These are phyloP conservation scores for Geophilus truncorum DNA, from an alignment of 2,888 invertebrate species.

Conservation along the genomic window DNA sequence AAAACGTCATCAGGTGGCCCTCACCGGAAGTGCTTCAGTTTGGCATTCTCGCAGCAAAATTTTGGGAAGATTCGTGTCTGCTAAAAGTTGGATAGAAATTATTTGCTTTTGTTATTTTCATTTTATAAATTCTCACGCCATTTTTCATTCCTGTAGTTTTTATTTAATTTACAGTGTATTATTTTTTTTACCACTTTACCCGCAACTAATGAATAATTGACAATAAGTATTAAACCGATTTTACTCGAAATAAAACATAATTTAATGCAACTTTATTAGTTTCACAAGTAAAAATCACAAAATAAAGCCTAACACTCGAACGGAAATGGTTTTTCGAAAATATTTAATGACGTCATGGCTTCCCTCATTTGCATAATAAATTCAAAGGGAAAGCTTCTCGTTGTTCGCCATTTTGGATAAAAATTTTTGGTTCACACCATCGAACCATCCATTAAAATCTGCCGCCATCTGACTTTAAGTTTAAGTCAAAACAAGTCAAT, in stretches of 20 bases:
- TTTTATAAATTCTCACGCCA: not conserved
- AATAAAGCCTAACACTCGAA: not conserved
- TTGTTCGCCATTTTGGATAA: constrained; percentile 38
- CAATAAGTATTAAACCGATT: not conserved
- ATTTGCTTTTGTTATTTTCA: not conserved
- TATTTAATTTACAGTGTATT: not conserved
- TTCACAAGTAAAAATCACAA: not conserved
- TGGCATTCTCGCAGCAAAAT: not conserved
- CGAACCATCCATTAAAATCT: constrained; percentile 37
- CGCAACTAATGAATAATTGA: not conserved
- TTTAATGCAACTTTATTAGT: not conserved
- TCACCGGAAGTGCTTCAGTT: not conserved
- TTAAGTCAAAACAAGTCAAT: constrained; percentile 30
- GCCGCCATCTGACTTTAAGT: constrained; percentile 36
- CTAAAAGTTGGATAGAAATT: not conserved
- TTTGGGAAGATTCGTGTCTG: not conserved
- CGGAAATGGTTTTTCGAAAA: constrained; percentile 12
- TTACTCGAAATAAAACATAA: not conserved
- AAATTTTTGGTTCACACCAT: constrained; percentile 33
- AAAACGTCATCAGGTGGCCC: not conserved
- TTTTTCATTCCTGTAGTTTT: not conserved
- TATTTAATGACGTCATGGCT: constrained; percentile 20
- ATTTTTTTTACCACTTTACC: not conserved
- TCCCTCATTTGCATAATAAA: constrained; percentile 35
- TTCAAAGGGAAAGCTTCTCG: constrained; percentile 36